Percentiles rank a stretch among this genome's conserved stretches.
Conservation (phyloP, 1,140 invertebrate species). For the Octopus bimaculoides region DNA sequence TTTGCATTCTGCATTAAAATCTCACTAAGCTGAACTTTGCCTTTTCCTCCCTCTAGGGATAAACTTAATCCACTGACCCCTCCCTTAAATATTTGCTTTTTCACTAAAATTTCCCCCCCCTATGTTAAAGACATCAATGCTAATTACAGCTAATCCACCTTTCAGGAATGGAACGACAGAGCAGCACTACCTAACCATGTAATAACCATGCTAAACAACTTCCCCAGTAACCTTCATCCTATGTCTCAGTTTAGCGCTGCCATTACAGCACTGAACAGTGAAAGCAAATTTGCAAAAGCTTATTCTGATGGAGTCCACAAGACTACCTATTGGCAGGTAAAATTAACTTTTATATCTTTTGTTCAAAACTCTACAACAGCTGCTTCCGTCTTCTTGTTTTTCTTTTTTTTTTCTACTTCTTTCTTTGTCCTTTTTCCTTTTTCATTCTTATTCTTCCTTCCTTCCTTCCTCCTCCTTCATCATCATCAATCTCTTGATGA, state of each 20-base stretch:
- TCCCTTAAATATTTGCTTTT: background rate
- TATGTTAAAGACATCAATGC: too few relatives aligned
- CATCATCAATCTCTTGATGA: too few relatives aligned
- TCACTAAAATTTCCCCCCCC: background rate
- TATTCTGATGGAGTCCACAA: constrained; percentile 84
- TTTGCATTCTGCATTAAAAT: too few relatives aligned
- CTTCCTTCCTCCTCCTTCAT: too few relatives aligned
- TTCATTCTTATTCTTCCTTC: too few relatives aligned
- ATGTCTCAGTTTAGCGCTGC: constrained; percentile 96
- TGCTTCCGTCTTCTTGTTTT: too few relatives aligned
- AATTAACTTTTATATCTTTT: constrained; percentile 17
- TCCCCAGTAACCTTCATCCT: constrained; percentile 89
- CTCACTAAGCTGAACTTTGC: background rate
- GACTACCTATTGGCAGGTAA: constrained; percentile 84
- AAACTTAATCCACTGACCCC: background rate
- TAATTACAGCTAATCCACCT: too few relatives aligned
- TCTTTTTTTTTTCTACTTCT: too few relatives aligned
- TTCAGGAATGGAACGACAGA: constrained; percentile 80
- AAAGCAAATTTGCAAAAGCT: constrained; percentile 91
- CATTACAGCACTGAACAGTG: constrained; percentile 86
- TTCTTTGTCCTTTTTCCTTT: too few relatives aligned
- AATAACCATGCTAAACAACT: constrained; percentile 90
- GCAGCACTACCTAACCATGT: constrained; percentile 89
- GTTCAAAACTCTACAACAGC: too few relatives aligned
- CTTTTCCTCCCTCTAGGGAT: background rate